A percentile compares a stretch with the other conserved stretches of the same genome.
Evolutionary conservation across 2,113 vertebrate genomes (phyloP).

Genomic region (Dascyllus trimaculatus): DNA sequence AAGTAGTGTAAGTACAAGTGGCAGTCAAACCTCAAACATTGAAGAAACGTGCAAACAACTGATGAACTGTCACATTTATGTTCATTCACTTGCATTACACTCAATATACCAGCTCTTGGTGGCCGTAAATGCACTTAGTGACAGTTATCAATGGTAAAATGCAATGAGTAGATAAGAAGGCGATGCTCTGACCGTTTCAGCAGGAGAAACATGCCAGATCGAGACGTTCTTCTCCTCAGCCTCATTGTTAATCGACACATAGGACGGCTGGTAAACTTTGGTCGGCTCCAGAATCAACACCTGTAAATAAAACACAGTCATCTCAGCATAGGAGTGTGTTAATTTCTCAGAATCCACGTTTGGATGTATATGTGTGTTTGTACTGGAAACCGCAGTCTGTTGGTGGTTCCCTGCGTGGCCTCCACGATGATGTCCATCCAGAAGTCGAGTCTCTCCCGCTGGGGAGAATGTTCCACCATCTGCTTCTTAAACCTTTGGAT

Average conservation of each 20-base stretch:
- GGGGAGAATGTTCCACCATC: slow-evolving; percentile 88
- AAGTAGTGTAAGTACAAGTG: too few species aligned
- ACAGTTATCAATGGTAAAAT: too few species aligned
- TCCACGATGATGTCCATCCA: slow-evolving; percentile 99
- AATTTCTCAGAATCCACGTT: background rate
- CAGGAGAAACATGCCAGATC: slow-evolving; percentile 93
- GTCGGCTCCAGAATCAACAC: slow-evolving; percentile 95
- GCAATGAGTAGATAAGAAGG: too few species aligned
- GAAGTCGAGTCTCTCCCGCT: slow-evolving; percentile 92
- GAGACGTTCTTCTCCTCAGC: slow-evolving; percentile 94
- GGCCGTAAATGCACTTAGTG: too few species aligned
- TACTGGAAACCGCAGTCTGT: slow-evolving; percentile 95
- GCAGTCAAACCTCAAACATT: too few species aligned
- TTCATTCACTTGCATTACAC: too few species aligned
- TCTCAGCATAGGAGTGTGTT: background rate
- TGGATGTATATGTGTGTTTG: slow-evolving; percentile 24
- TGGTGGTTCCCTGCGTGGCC: slow-evolving; percentile 89
- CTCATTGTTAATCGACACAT: slow-evolving; percentile 94
- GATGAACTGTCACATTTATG: too few species aligned
- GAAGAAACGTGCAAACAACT: too few species aligned
- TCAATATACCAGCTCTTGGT: too few species aligned
- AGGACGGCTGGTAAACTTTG: slow-evolving; percentile 94
- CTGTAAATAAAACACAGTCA: slow-evolving; percentile 71
- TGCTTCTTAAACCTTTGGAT: slow-evolving; percentile 94
- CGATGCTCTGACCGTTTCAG: slow-evolving; percentile 87